phyloP scores from a whole-genome alignment of 2,888 invertebrate species.

The Saturnia japonica region DNA sequence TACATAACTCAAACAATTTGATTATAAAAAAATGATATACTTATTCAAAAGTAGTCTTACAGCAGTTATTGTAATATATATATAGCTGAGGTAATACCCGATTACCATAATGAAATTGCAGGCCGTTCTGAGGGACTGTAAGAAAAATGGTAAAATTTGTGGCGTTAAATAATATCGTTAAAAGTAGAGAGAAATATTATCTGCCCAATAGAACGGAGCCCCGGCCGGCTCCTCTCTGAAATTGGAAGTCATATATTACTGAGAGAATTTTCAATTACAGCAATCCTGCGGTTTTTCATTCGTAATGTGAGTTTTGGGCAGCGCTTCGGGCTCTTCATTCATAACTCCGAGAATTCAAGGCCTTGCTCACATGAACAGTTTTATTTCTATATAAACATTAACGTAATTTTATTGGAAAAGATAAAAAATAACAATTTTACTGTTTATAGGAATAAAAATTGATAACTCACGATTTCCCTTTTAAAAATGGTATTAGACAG shows the following conservation, averaged over 20 bases:
- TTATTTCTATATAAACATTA: neutral
- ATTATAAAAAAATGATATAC: constrained; percentile 46
- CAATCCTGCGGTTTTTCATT: constrained; percentile 81
- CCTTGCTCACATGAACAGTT: neutral
- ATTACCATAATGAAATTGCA: constrained; percentile 80
- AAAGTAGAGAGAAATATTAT: constrained; percentile 73
- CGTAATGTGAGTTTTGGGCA: constrained; percentile 78
- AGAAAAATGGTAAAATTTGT: constrained; percentile 78
- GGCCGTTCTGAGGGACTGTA: constrained; percentile 58
- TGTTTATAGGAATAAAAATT: neutral
- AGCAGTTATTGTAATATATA: constrained; percentile 52
- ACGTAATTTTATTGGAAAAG: neutral
- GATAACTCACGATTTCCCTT: too few relatives aligned
- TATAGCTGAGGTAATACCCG: constrained; percentile 57
- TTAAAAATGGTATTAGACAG: too few relatives aligned
- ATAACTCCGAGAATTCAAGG: constrained; percentile 51
- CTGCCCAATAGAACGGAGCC: constrained; percentile 63
- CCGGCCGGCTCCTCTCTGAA: constrained; percentile 62
- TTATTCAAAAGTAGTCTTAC: constrained; percentile 45
- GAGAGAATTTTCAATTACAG: constrained; percentile 81
- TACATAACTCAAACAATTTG: constrained; percentile 19
- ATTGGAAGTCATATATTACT: constrained; percentile 81
- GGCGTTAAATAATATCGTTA: constrained; percentile 80
- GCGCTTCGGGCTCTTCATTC: constrained; percentile 69
- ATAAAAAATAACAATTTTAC: neutral